Base-by-base conservation (phyloP, 1,140 invertebrate species). In the Megathymus violae region DNA sequence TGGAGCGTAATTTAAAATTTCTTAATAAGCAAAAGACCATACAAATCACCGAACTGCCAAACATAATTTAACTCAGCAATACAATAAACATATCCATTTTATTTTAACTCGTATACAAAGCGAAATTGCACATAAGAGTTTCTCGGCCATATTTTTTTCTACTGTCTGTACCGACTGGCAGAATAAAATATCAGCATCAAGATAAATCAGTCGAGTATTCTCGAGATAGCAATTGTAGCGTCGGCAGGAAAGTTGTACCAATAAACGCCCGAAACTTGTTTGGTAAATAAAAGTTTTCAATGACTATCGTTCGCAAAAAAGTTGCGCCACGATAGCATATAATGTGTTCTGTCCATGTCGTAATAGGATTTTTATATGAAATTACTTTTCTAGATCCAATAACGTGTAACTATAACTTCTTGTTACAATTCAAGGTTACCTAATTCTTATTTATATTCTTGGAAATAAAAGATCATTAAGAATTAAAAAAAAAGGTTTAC, bases 131-230 rank as follows among this genome's bases (percentile, higher is more conserved):
- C 43, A 56, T 56, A 56, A 56, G 52, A 43, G 17, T 31, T 54
- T 44, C 52, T 44, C 16, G 40, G 52, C 40, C 43, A 56, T 56
- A 56, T n/a, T 43, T 56, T 56, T 56, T 56, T 56, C 40, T 31
- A 40, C 52, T 56, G 52, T 56, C 52, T 31, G 38, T 56, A 56
- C 40, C 52, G 38, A 56, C 40, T 31, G 52, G 40, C 52, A 44
- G 52, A 56, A 56, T 56, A 56, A 56, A 56, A 56, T 56, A 56
- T 56, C 52, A 56, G 52, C 52, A 43, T 56, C 52, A 44, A 56
- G 52, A 56, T 56, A 56, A 44, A 56, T 44, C 52, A 56, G 52
- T 31, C 52, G 38, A 56, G 52, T 31, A 56, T 17, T 31, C 40
- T 43, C 19, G 25, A 58, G 52, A 58, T 58, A 58, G 40, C 25